phyloP scores from a whole-genome alignment of 1,140 invertebrate genomes.

The Drosophila sucinea region DNA sequence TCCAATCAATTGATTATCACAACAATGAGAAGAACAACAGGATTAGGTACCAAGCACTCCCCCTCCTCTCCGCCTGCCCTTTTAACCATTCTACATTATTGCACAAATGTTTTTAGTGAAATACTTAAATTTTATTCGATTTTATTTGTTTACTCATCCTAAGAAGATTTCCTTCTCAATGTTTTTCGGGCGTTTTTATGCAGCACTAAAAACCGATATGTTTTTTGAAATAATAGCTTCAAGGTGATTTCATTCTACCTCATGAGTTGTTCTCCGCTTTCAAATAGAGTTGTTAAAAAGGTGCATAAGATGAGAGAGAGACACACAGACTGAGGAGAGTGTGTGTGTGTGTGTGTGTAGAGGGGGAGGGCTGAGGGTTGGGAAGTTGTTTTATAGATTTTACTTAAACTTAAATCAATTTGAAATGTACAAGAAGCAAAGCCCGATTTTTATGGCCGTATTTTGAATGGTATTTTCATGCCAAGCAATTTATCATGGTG shows the following conservation, averaged over 20 bases:
- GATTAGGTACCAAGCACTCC: neutral
- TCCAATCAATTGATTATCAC: slow-evolving; percentile 38
- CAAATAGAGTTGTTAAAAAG: slow-evolving; percentile 73
- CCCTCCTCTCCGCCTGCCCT: slow-evolving; percentile 14
- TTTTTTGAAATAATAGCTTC: slow-evolving; percentile 62
- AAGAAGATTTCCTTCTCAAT: slow-evolving; percentile 36
- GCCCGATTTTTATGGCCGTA: slow-evolving; percentile 63
- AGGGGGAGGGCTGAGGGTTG: neutral
- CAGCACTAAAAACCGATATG: slow-evolving; percentile 43
- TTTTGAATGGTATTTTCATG: slow-evolving; percentile 69
- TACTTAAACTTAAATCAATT: slow-evolving; percentile 77
- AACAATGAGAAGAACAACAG: slow-evolving; percentile 29
- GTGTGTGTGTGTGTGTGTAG: too few relatives aligned
- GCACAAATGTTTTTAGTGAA: slow-evolving; percentile 17
- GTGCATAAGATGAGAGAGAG: slow-evolving; percentile 14
- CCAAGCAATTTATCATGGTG: slow-evolving; percentile 68
- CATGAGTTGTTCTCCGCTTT: slow-evolving; percentile 32
- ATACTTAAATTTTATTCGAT: slow-evolving; percentile 66
- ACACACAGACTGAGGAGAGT: too few relatives aligned
- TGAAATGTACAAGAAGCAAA: slow-evolving; percentile 55
- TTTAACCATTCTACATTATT: neutral
- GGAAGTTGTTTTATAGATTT: slow-evolving; percentile 68
- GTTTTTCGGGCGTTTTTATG: slow-evolving; percentile 33
- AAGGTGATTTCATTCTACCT: slow-evolving; percentile 17
- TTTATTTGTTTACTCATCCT: slow-evolving; percentile 48